Base-by-base conservation (phyloP, 1,140 invertebrate species). In the Lepidostoma basale region DNA sequence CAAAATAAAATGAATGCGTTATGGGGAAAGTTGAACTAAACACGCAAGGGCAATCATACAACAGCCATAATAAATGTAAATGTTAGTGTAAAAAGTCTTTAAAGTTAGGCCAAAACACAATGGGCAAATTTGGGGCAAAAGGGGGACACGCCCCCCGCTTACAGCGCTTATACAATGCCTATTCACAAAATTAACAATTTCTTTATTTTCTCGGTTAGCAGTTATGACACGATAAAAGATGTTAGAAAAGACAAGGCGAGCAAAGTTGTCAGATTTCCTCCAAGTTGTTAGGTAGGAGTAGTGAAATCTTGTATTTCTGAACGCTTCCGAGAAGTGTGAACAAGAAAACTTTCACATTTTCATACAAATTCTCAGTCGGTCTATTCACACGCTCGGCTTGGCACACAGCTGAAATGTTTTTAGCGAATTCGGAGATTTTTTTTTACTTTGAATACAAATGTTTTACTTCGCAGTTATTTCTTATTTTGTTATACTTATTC, bases 211-310 rank as follows among this genome's bases (percentile, higher is more conserved):
- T 22, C 6, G 16, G 52, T 12, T 33, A 12, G 26, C 20, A 33
- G n/a, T 33, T 33, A 16, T 30, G 28, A 56, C 26, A 30, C 52
- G 52, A 36, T 56, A 56, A 56, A 49, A 56, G 52, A 56, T 56
- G 52, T 36, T 56, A 20, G 14, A 9, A 18, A 20, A 33, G 30
- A 33, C 28, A 56, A 33, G 36, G 52, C 30, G 18, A 36, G 14
- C 8, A 56, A 56, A 56, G 52, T 56, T 56, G 52, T 56, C 26
- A 30, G 30, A 56, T 56, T 22, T 47, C 28, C 14, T 10, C 36
- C 18, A 56, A 56, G 26, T 56, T 36, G 52, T 56, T 54, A 54
- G 20, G 49, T 33, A 56, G 36, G 22, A 36, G 28, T 10, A 56
- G 28, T 14, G 52, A 56, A 18, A 36, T 56, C 49, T 28, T 18